Evolutionary conservation across 2,888 invertebrate species (phyloP).

Genomic region (Ochlodes sylvanus): DNA sequence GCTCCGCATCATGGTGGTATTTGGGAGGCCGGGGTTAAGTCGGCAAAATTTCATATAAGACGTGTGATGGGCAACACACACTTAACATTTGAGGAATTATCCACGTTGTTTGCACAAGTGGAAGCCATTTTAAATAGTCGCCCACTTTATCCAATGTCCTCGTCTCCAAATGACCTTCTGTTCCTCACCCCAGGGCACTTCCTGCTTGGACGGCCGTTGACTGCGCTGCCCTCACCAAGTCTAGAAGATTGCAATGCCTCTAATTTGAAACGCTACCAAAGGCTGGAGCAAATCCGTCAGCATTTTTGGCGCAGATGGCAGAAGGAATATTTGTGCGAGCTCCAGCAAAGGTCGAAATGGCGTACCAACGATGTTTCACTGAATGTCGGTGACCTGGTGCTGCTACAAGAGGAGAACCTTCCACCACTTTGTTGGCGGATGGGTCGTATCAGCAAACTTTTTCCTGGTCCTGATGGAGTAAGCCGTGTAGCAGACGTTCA

Average conservation of each 20-base stretch:
- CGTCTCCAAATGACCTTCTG: neutral
- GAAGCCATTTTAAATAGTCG: slow-evolving; percentile 23
- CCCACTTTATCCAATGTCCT: slow-evolving; percentile 11
- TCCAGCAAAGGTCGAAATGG: neutral
- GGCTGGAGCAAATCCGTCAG: neutral
- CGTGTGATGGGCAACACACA: slow-evolving; percentile 15
- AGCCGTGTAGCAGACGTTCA: slow-evolving; percentile 24
- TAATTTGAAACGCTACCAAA: neutral
- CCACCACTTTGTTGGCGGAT: neutral
- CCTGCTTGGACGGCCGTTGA: too few species aligned
- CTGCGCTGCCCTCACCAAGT: too few species aligned
- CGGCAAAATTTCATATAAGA: slow-evolving; percentile 14
- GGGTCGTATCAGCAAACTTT: neutral
- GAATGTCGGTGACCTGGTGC: neutral
- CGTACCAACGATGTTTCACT: neutral
- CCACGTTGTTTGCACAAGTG: too few species aligned
- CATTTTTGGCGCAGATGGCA: neutral
- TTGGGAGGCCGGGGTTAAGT: neutral
- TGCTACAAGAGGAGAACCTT: neutral
- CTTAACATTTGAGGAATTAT: too few species aligned
- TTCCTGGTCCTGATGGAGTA: slow-evolving; percentile 17
- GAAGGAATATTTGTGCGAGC: neutral
- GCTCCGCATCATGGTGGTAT: neutral
- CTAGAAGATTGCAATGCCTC: too few species aligned
- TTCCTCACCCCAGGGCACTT: too few species aligned